Evolutionary conservation across 92 coral and sea anemone genomes (phyloP).

Genomic region (Desmophyllum pertusum): DNA sequence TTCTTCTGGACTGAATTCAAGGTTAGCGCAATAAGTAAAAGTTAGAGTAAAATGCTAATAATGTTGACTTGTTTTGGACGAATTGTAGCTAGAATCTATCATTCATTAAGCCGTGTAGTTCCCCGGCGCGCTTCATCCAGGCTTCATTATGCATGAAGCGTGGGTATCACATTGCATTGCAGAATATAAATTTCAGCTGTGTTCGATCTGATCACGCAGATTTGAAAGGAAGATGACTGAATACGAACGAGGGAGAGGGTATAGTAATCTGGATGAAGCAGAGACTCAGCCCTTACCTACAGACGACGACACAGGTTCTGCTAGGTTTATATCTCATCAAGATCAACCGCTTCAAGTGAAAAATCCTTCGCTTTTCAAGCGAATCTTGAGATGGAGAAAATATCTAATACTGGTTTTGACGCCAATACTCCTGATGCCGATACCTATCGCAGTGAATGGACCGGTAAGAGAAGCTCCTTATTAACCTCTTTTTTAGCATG

Average conservation of each 20-base stretch:
- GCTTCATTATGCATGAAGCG: not conserved
- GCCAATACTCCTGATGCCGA: constrained; percentile 63
- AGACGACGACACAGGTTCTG: not conserved
- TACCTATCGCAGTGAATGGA: constrained; percentile 62
- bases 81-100: not conserved
- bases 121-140: not conserved
- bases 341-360: constrained; percentile 4
- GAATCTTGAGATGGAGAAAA: constrained; percentile 57
- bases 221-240: constrained; percentile 6
- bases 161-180: not conserved
- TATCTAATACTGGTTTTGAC: constrained; percentile 63
- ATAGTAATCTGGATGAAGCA: constrained; percentile 10
- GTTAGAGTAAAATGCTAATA: no score
- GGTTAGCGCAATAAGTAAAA: not conserved
- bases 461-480: constrained; percentile 55
- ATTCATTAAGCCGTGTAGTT: not conserved
- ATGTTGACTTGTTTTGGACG: not conserved
- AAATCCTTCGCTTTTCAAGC: constrained; percentile 12
- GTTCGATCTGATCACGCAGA: not conserved
- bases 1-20: not conserved
- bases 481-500: not conserved
- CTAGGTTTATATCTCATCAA: not conserved
- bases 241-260: not conserved
- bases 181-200: not conserved
- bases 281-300: not conserved